Evolutionary conservation across 2,113 vertebrate genomes (phyloP), one percentile per base, ranked within the genome.

Genomic region (Spermophilus dauricus): DNA sequence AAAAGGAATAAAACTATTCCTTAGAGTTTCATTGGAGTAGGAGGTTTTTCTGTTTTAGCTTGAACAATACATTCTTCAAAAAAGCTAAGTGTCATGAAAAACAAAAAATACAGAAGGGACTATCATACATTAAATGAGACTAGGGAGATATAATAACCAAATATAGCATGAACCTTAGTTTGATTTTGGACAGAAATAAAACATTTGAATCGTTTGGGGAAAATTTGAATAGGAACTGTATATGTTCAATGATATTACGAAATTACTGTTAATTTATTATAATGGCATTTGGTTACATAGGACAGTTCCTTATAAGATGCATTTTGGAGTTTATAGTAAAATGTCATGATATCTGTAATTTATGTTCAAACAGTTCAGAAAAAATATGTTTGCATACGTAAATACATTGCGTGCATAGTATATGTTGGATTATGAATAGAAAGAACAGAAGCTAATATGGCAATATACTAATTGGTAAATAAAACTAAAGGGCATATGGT

Each of bases 1-100:
- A 80, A 95, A 84, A 65, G 11, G 0, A 91, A 51, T 83, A 67
- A 80, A 97, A 80, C 17, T 42, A 42, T n/a, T 84, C 61, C 78
- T 93, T 97, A 22, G 26, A 61, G 7, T 97, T 93, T 91, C n/a
- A 51, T 87, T 87, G 7, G n/a, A 88, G 37, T 86, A 51, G 45
- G 8, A 94, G 83, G n/a, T 58, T 48, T 88, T 89, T 91, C 28
- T 94, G 8, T 95, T 94, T 84, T 58, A 94, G n/a, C 24, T 42
- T 91, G 48, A 48, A 85, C 69, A 91, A n/a, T 95, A 69, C 4
- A 53, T 30, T 81, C 17, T 95, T 90, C 2, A 65, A 78, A 96
- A 73, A 70, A 75, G 61, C 75, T 80, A 87, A 91, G 5, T 89
- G 5, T 78, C 63, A 61, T 96, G 39, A 39, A 58, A 91, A 76